Evolutionary conservation across 2,888 invertebrate species (phyloP).

Genomic region (Scaptomyza reducta): DNA sequence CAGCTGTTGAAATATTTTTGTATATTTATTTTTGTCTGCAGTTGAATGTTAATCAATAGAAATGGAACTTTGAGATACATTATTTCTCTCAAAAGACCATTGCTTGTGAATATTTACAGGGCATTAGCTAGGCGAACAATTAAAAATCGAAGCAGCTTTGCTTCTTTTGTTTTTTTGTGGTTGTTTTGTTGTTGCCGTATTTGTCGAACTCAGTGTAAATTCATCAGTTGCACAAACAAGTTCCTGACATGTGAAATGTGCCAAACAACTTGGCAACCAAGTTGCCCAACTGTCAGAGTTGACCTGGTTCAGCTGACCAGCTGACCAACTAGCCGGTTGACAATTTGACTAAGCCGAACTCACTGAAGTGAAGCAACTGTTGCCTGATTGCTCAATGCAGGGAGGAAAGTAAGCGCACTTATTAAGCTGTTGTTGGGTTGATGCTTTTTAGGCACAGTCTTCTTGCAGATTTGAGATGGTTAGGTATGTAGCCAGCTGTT

Average conservation of each 20-base stretch:
- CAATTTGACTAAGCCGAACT: conserved; percentile 23
- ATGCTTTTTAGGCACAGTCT: conserved; percentile 30
- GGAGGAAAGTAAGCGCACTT: background rate
- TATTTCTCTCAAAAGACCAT: too few relatives aligned
- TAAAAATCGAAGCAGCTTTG: background rate
- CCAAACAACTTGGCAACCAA: conserved; percentile 35
- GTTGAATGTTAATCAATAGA: background rate
- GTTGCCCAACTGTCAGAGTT: conserved; percentile 16
- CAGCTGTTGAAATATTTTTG: background rate
- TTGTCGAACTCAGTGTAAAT: conserved; percentile 39
- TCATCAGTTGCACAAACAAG: conserved; percentile 56
- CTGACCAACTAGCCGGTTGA: conserved; percentile 17
- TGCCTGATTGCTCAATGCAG: conserved; percentile 45
- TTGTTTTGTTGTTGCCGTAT: conserved; percentile 10
- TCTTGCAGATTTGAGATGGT: conserved; percentile 2
- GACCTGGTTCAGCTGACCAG: conserved; percentile 14
- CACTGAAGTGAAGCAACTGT: conserved; percentile 10
- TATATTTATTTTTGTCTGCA: background rate
- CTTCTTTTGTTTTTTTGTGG: background rate
- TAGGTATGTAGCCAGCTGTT: conserved; percentile 40
- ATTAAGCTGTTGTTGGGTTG: conserved; percentile 10
- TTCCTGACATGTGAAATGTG: conserved; percentile 36
- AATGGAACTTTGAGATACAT: background rate
- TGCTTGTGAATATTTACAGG: background rate
- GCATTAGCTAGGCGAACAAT: background rate